Evolutionary conservation across 1,140 invertebrate species (phyloP).

Genomic region (Drosophila miranda): DNA sequence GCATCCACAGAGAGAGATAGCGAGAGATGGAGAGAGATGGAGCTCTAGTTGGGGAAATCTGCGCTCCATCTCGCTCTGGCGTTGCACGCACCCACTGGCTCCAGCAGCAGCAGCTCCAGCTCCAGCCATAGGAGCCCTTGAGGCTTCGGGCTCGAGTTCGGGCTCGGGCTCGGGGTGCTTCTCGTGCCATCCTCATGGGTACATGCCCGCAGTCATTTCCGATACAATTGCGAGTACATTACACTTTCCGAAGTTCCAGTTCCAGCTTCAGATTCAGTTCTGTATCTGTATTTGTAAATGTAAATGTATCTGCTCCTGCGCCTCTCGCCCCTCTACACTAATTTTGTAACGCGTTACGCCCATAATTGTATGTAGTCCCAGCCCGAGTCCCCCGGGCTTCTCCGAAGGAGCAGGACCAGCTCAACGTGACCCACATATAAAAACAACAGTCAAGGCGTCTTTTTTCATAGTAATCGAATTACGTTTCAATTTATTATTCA

Average conservation of each 20-base stretch:
- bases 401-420: no score
- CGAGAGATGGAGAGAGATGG: constrained; percentile 6
- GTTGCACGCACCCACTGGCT: constrained; percentile 12
- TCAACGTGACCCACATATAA: constrained; percentile 40
- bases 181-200: constrained; percentile 2
- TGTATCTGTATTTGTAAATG: constrained; percentile 24
- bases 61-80: constrained; percentile 11
- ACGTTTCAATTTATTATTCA: constrained; percentile 56
- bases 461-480: constrained; percentile 60
- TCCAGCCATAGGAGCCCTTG: no score
- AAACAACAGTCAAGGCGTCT: constrained; percentile 5
- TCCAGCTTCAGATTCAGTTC: constrained; percentile 20
- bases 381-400: neutral
- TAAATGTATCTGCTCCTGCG: constrained; percentile 28
- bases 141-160: neutral
- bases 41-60: constrained; percentile 29
- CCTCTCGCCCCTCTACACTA: constrained; percentile 7
- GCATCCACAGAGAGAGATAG: constrained; percentile 44
- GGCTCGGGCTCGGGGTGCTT: no score
- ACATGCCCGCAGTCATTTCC: constrained; percentile 23
- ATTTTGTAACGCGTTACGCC: neutral
- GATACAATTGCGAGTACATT: constrained; percentile 35
- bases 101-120: no score
- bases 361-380: constrained; percentile 14
- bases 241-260: constrained; percentile 6